phyloP scores from a whole-genome alignment of 2,797 vertebrate species.

The Sebastes vulpes region DNA sequence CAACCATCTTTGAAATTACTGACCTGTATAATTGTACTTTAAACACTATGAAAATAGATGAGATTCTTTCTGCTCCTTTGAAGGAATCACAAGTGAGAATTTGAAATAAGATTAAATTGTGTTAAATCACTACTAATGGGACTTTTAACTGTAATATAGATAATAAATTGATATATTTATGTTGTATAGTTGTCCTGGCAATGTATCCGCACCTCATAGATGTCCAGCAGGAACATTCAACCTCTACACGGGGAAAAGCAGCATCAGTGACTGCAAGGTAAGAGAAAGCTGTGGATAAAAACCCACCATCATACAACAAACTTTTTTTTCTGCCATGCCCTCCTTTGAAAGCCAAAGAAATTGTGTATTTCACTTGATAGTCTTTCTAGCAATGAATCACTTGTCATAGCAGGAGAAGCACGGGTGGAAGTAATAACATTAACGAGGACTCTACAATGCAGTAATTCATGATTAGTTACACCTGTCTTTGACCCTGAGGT shows the following conservation, averaged over 20 bases:
- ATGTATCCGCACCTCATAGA: slow-evolving; percentile 80
- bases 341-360: not conserved
- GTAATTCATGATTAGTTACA: not conserved
- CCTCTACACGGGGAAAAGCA: slow-evolving; percentile 77
- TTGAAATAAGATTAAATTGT: not conserved
- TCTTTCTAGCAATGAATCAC: too few relatives aligned
- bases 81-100: not conserved
- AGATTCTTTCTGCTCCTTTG: not conserved
- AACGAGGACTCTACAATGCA: not conserved
- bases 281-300: not conserved
- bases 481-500: not conserved
- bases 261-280: slow-evolving; percentile 87
- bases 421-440: not conserved
- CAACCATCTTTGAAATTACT: slow-evolving; percentile 2
- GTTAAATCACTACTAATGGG: not conserved
- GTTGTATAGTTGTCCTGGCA: slow-evolving; percentile 84
- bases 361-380: not conserved
- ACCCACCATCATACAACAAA: not conserved
- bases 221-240: slow-evolving; percentile 87
- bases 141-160: not conserved
- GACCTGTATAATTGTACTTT: not conserved
- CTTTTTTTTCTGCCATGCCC: not conserved
- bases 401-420: not conserved
- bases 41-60: not conserved
- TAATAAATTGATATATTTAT: not conserved